These are phyloP conservation scores for Digitonthophagus gazella DNA, from an alignment of 2,888 invertebrate species.

Conservation along the genomic window DNA sequence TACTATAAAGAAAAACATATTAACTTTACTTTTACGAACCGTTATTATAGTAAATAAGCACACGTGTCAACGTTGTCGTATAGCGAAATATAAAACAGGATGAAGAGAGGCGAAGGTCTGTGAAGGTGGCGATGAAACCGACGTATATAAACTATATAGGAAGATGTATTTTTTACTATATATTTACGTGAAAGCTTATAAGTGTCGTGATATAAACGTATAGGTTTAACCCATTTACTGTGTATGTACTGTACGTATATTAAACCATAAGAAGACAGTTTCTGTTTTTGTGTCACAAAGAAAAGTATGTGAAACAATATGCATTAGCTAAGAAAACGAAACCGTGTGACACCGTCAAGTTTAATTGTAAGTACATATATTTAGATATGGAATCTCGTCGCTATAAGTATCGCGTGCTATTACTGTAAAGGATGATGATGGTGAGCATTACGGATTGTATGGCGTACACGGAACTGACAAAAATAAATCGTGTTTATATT, in stretches of 20 bases:
- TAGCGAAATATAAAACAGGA: slow-evolving; percentile 4
- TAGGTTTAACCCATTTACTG: neutral
- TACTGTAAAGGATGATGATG: slow-evolving; percentile 12
- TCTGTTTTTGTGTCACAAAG: neutral
- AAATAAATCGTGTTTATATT: slow-evolving; percentile 51
- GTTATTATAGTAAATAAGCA: neutral
- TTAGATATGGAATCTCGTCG: slow-evolving; percentile 28
- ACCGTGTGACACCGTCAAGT: neutral
- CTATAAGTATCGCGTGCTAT: neutral
- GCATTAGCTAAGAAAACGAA: neutral
- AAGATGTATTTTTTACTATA: slow-evolving; percentile 48
- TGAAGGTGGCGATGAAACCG: neutral
- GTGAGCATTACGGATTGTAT: slow-evolving; percentile 30
- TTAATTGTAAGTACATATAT: slow-evolving; percentile 18
- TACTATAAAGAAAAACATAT: neutral
- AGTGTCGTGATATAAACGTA: slow-evolving; percentile 47
- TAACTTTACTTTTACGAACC: slow-evolving; percentile 1
- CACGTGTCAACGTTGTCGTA: slow-evolving; percentile 5
- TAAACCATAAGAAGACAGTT: neutral
- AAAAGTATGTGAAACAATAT: neutral
- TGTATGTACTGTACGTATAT: slow-evolving; percentile 1
- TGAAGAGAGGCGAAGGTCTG: neutral
- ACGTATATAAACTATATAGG: slow-evolving; percentile 37
- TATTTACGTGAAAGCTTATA: slow-evolving; percentile 48
- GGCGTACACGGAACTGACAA: slow-evolving; percentile 47